Evolutionary conservation across 2,797 vertebrate species (phyloP).

Genomic region (Typhlichthys subterraneus): DNA sequence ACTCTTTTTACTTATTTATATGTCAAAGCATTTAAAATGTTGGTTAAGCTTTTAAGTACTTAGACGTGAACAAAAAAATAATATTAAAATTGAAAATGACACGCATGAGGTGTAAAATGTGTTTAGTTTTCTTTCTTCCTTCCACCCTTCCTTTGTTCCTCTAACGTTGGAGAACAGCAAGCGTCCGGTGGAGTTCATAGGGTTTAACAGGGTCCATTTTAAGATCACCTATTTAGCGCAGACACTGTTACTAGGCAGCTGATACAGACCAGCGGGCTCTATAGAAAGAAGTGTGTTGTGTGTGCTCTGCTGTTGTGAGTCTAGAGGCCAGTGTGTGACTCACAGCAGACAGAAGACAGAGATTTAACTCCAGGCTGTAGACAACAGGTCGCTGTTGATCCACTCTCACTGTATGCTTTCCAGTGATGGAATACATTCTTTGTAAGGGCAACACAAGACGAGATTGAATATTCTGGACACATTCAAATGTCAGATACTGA

Average conservation of each 20-base stretch:
- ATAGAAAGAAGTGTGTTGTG: background rate
- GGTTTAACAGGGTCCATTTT: constrained; percentile 36
- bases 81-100: background rate
- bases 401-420: constrained; percentile 4
- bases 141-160: background rate
- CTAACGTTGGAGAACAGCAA: background rate
- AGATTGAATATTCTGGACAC: background rate
- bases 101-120: too few species aligned
- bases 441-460: background rate
- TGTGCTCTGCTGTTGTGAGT: constrained; percentile 28
- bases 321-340: constrained; percentile 20
- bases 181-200: constrained; percentile 15
- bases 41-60: constrained; percentile 12
- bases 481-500: background rate
- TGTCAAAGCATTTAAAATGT: constrained; percentile 30
- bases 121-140: constrained; percentile 16
- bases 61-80: background rate
- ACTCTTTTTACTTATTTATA: constrained; percentile 15
- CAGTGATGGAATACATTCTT: background rate
- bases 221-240: constrained; percentile 37
- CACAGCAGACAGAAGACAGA: constrained; percentile 6
- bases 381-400: background rate
- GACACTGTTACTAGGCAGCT: constrained; percentile 34
- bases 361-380: background rate
- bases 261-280: constrained; percentile 21